A percentile compares a stretch with the other conserved stretches of the same genome.
Evolutionary conservation across 2,113 vertebrate species (phyloP).

Genomic region (Rynchops niger): DNA sequence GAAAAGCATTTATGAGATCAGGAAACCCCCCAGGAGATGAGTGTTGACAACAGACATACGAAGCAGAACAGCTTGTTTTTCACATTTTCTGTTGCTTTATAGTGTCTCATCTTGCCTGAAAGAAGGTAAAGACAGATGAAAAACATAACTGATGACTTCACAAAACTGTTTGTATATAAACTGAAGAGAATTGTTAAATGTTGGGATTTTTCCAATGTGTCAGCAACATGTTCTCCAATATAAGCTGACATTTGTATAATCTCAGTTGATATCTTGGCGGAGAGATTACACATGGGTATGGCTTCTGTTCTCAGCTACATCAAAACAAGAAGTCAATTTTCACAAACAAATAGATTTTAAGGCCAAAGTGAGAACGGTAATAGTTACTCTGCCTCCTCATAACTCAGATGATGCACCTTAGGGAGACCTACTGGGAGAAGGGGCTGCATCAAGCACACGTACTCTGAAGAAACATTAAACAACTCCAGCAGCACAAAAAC

Average conservation of each 20-base stretch:
- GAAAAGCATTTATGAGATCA: not conserved
- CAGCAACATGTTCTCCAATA: not conserved
- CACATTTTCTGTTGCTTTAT: not conserved
- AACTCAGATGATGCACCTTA: not conserved
- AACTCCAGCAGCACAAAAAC: not conserved
- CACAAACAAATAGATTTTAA: not conserved
- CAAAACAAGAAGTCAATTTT: not conserved
- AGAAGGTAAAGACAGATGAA: not conserved
- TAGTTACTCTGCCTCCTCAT: not conserved
- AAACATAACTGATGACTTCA: not conserved
- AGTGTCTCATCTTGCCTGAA: not conserved
- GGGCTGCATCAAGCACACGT: not conserved
- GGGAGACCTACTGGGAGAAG: rapidly evolving
- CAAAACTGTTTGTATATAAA: not conserved
- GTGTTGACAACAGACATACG: not conserved
- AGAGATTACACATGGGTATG: not conserved
- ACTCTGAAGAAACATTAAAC: not conserved
- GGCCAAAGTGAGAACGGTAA: not conserved
- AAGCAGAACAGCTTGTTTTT: not conserved
- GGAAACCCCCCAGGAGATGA: not conserved
- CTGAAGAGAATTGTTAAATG: not conserved
- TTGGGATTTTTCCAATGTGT: not conserved
- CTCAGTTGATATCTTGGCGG: not conserved
- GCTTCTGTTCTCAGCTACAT: not conserved
- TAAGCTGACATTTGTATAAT: not conserved